Evolutionary conservation across 2,888 invertebrate genomes (phyloP).

Genomic region (Nesidiocoris tenuis): DNA sequence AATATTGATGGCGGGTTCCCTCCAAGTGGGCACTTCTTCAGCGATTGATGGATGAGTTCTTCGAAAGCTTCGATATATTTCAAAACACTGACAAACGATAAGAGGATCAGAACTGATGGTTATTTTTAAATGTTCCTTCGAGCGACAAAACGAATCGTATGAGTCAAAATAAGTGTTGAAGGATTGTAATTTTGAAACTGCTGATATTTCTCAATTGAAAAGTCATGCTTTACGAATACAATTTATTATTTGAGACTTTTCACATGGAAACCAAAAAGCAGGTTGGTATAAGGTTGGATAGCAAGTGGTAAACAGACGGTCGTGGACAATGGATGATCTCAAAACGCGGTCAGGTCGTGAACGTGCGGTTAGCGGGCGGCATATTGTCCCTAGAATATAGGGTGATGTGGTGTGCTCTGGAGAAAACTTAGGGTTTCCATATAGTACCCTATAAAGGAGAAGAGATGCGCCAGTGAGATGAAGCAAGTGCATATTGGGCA

Average conservation of each 20-base stretch:
- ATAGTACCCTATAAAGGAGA: not conserved
- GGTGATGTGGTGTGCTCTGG: not conserved
- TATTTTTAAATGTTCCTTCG: not conserved
- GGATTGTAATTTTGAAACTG: too few relatives aligned
- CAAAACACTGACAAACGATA: not conserved
- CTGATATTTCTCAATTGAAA: too few relatives aligned
- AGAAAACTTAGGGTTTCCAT: not conserved
- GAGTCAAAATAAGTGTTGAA: not conserved
- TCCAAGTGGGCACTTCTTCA: not conserved
- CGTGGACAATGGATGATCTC: not conserved
- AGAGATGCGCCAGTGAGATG: not conserved
- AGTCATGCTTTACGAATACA: too few relatives aligned
- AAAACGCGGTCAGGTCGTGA: conserved; percentile 29
- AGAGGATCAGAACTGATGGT: not conserved
- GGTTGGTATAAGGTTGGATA: too few relatives aligned
- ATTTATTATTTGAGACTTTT: too few relatives aligned
- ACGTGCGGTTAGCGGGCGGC: conserved; percentile 36
- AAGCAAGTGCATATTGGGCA: conserved; percentile 35
- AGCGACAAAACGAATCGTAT: not conserved
- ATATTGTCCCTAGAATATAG: conserved; percentile 11
- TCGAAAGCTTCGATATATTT: not conserved
- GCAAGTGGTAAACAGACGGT: not conserved
- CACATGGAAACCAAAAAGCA: too few relatives aligned
- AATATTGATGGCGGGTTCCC: not conserved
- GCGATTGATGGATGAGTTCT: not conserved